Conservation (phyloP, 2,113 vertebrate species). For the Ageneiosus marmoratus region DNA sequence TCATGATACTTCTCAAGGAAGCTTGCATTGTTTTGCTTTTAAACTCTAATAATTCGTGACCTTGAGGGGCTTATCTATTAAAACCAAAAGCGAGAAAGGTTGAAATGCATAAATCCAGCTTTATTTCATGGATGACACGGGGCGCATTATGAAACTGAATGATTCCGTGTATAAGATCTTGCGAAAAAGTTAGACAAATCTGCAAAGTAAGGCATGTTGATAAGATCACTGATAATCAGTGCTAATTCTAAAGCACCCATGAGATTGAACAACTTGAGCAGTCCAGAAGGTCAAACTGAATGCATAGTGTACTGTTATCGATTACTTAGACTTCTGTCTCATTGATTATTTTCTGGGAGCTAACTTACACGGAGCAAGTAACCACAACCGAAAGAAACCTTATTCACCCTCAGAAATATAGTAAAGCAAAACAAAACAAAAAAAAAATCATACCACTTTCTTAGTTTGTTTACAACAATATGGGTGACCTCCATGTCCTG, state of each 20-base stretch:
- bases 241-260: not conserved
- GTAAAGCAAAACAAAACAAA: not conserved
- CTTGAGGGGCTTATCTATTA: not conserved
- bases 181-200: not conserved
- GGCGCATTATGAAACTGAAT: not conserved
- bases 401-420: not conserved
- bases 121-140: not conserved
- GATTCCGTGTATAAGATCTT: not conserved
- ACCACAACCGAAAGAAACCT: not conserved
- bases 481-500: not conserved
- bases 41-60: slow-evolving; percentile 12
- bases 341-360: not conserved
- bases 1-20: slow-evolving; percentile 19
- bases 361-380: not conserved
- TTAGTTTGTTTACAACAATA: not conserved
- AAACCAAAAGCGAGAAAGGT: not conserved
- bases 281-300: slow-evolving; percentile 20
- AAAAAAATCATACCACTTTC: not conserved
- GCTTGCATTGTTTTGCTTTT: slow-evolving; percentile 14
- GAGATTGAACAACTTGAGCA: slow-evolving; percentile 17
- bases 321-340: not conserved
- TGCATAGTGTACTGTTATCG: not conserved
- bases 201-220: not conserved
- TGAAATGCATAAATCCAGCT: not conserved
- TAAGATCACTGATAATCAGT: slow-evolving; percentile 12